Conservation (phyloP, 2,888 invertebrate species). For the Coelopa pilipes region DNA sequence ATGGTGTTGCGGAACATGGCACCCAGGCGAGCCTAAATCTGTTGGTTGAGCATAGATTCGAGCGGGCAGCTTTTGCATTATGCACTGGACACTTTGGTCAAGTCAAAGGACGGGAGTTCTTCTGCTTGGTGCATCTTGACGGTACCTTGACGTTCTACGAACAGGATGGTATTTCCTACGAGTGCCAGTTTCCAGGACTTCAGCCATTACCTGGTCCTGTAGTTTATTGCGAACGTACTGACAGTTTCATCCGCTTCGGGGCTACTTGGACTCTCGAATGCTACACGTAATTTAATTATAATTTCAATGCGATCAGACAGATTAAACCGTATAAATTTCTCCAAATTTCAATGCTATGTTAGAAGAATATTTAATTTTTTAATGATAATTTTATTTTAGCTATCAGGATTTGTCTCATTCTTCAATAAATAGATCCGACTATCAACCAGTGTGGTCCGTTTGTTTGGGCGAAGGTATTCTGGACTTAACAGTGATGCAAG, state of each 20-base stretch:
- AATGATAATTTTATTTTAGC: constrained; percentile 64
- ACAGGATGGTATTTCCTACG: constrained; percentile 89
- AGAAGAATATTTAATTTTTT: not conserved
- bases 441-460: constrained; percentile 63
- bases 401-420: constrained; percentile 83
- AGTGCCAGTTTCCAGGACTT: constrained; percentile 79
- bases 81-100: constrained; percentile 89
- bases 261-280: constrained; percentile 86
- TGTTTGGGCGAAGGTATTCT: constrained; percentile 77
- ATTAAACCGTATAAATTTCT: not conserved
- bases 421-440: constrained; percentile 71
- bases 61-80: constrained; percentile 80
- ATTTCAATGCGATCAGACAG: not conserved
- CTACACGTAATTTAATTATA: constrained; percentile 75
- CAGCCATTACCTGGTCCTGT: constrained; percentile 78
- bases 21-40: constrained; percentile 76
- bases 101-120: constrained; percentile 82
- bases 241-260: constrained; percentile 85
- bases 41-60: constrained; percentile 84
- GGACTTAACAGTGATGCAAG: constrained; percentile 67
- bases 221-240: constrained; percentile 82
- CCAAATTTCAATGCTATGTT: not conserved
- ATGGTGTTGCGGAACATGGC: constrained; percentile 85
- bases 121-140: constrained; percentile 92
- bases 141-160: constrained; percentile 91